phyloP scores from a whole-genome alignment of 2,797 vertebrate species.

The Chaetophractus vellerosus region DNA sequence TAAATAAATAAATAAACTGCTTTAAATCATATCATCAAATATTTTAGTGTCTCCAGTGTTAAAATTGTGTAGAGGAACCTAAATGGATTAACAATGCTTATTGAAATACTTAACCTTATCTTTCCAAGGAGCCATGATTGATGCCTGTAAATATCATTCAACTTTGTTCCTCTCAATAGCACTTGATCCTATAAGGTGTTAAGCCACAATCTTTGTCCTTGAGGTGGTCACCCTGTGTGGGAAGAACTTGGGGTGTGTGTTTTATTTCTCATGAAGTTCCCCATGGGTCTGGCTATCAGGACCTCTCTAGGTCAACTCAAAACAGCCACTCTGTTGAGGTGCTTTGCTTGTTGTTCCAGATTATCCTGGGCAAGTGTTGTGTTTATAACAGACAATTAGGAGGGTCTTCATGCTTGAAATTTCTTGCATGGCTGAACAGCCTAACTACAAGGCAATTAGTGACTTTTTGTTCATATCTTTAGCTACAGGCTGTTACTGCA shows the following conservation, averaged over 20 bases:
- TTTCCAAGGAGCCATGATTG: not conserved
- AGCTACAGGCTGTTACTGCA: not conserved
- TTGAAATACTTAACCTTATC: not conserved
- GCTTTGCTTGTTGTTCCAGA: not conserved
- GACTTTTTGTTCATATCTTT: not conserved
- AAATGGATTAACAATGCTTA: conserved; percentile 30
- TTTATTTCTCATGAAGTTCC: not conserved
- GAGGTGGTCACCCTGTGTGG: not conserved
- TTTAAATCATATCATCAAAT: not conserved
- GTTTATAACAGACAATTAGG: conserved; percentile 15
- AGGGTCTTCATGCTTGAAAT: not conserved
- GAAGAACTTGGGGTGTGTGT: not conserved
- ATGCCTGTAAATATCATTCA: not conserved
- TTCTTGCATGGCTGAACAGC: conserved; percentile 1
- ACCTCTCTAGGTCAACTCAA: not conserved
- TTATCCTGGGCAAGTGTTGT: not conserved
- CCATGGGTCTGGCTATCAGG: not conserved
- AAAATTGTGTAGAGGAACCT: not conserved
- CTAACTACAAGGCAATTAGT: conserved; percentile 26
- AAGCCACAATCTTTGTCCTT: not conserved
- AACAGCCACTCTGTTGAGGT: not conserved
- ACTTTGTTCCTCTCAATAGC: not conserved
- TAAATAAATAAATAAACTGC: too few relatives aligned
- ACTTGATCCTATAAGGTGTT: not conserved
- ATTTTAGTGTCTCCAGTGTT: not conserved